These are phyloP conservation scores for Oscheius sp. DNA, from an alignment of 2,888 invertebrate species.

Conservation along the genomic window DNA sequence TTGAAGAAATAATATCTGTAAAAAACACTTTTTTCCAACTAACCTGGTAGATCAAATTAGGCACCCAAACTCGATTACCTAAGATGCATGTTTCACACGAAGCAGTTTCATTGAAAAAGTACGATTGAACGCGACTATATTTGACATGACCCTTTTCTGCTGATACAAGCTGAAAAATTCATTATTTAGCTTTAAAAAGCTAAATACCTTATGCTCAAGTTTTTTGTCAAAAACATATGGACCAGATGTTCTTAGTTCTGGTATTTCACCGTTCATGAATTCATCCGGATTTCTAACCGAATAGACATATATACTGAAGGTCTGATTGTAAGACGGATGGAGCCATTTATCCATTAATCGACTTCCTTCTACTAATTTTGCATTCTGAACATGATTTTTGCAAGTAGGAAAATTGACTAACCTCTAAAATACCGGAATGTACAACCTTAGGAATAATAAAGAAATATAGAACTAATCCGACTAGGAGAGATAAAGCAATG, in stretches of 20 bases:
- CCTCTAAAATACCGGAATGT: constrained; percentile 36
- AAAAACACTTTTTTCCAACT: neutral
- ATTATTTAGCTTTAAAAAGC: no score
- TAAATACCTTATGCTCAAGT: constrained; percentile 60
- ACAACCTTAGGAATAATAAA: constrained; percentile 47
- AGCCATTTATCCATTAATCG: constrained; percentile 63
- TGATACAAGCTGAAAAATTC: constrained; percentile 47
- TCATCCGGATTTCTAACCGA: constrained; percentile 69
- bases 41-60: constrained; percentile 62
- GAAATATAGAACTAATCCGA: constrained; percentile 40
- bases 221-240: constrained; percentile 69
- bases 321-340: constrained; percentile 61
- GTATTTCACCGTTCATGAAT: constrained; percentile 62
- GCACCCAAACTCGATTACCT: constrained; percentile 66
- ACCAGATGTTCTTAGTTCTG: constrained; percentile 61
- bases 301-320: constrained; percentile 58
- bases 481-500: constrained; percentile 30
- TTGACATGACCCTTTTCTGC: constrained; percentile 63
- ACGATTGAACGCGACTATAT: constrained; percentile 49
- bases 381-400: constrained; percentile 51
- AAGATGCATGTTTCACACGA: constrained; percentile 67
- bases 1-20: neutral
- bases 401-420: no score
- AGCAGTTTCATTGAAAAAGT: constrained; percentile 61
- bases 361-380: constrained; percentile 55